Conservation (phyloP, 2,797 vertebrate species). For the Manis javanica region DNA sequence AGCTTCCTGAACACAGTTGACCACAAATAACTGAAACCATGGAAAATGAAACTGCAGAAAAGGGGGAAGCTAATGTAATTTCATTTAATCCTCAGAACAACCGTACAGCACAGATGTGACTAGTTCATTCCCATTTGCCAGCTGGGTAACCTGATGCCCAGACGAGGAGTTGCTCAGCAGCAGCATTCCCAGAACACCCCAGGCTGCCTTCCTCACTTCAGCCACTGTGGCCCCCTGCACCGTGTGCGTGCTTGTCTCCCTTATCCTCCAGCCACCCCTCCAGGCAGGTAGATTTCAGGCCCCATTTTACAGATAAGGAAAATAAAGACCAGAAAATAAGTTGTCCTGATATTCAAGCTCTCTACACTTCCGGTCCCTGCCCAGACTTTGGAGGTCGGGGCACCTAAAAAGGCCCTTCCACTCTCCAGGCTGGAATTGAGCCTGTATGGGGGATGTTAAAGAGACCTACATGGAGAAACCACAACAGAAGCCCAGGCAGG, state of each 20-base stretch:
- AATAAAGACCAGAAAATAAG: background rate
- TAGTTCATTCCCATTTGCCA: background rate
- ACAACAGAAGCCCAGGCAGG: background rate
- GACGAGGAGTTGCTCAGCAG: background rate
- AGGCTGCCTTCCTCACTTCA: accelerated
- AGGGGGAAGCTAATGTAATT: too few species aligned
- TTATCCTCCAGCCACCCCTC: background rate
- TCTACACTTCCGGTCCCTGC: background rate
- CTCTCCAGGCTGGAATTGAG: accelerated
- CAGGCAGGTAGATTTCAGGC: background rate
- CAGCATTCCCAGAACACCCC: accelerated
- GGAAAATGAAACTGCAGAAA: too few species aligned
- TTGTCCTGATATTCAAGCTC: background rate
- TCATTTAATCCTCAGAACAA: background rate
- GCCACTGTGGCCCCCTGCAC: accelerated
- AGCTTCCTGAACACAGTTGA: too few species aligned
- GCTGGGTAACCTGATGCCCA: accelerated
- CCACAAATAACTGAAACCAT: too few species aligned
- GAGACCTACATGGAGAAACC: background rate
- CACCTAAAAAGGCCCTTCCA: background rate
- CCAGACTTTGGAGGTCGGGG: background rate
- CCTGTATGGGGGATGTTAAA: background rate
- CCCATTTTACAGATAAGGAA: background rate
- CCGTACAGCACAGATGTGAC: accelerated
- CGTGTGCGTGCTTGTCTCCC: accelerated